phyloP scores from a whole-genome alignment of 2,113 vertebrate genomes.

The Psilopsiagon aymara region DNA sequence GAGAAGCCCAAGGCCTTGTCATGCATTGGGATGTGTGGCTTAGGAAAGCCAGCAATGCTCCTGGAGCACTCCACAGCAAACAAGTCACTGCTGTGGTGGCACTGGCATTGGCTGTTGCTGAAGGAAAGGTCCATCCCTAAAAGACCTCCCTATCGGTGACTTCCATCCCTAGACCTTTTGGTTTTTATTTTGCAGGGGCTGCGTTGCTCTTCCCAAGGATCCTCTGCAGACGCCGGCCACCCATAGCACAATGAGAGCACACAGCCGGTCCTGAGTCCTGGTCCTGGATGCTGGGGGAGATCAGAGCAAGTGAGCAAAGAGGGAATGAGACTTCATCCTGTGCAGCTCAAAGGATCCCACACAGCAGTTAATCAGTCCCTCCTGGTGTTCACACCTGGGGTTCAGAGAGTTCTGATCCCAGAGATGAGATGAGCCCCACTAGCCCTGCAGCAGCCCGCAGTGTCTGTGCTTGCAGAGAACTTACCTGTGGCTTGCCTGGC shows the following conservation, averaged over 20 bases:
- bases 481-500: neutral
- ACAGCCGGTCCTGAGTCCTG: neutral
- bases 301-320: neutral
- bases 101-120: neutral
- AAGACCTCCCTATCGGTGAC: neutral
- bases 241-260: fast-evolving
- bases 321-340: neutral
- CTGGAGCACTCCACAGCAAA: neutral
- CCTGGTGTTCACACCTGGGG: neutral
- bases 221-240: neutral
- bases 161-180: neutral
- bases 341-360: neutral
- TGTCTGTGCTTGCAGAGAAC: neutral
- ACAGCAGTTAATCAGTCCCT: fast-evolving
- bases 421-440: neutral
- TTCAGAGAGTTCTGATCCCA: neutral
- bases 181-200: neutral
- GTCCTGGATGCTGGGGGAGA: neutral
- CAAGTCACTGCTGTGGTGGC: neutral
- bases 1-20: neutral
- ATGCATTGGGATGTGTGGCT: neutral
- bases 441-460: fast-evolving
- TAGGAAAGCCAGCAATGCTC: neutral
- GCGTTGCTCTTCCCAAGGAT: neutral
- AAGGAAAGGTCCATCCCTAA: neutral